phyloP scores from a whole-genome alignment of 2,888 invertebrate species.

The Pelosia muscerda region DNA sequence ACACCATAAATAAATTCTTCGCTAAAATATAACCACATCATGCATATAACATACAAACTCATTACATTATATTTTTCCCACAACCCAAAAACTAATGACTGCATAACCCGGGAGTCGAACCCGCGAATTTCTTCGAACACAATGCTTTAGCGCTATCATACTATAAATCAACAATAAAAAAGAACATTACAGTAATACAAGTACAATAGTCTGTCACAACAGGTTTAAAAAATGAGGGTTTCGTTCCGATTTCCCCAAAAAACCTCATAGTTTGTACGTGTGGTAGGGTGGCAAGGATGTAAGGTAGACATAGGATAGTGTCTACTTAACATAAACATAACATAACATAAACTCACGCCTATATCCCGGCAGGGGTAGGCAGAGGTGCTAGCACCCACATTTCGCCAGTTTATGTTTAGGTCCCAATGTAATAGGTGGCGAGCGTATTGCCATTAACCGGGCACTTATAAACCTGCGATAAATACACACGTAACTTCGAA shows the following conservation, averaged over 20 bases:
- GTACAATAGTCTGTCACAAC: slow-evolving; percentile 48
- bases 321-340: neutral
- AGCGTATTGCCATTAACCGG: too few species aligned
- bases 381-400: too few species aligned
- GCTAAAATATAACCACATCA: neutral
- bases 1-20: neutral
- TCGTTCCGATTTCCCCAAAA: slow-evolving; percentile 51
- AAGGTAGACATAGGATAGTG: neutral
- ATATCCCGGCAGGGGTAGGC: too few species aligned
- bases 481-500: too few species aligned
- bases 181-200: slow-evolving; percentile 45
- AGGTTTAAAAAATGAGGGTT: slow-evolving; percentile 41
- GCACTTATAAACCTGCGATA: too few species aligned
- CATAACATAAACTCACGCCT: too few species aligned
- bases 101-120: slow-evolving; percentile 37
- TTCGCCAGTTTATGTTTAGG: too few species aligned
- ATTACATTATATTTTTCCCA: slow-evolving; percentile 26
- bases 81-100: slow-evolving; percentile 34
- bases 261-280: slow-evolving; percentile 41
- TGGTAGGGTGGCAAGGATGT: slow-evolving; percentile 15
- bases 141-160: slow-evolving; percentile 40
- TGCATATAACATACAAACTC: neutral
- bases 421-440: too few species aligned
- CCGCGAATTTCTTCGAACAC: slow-evolving; percentile 45
- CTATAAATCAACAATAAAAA: slow-evolving; percentile 47